Base-by-base conservation (phyloP, 2,797 vertebrate species). In the Carapus acus region DNA sequence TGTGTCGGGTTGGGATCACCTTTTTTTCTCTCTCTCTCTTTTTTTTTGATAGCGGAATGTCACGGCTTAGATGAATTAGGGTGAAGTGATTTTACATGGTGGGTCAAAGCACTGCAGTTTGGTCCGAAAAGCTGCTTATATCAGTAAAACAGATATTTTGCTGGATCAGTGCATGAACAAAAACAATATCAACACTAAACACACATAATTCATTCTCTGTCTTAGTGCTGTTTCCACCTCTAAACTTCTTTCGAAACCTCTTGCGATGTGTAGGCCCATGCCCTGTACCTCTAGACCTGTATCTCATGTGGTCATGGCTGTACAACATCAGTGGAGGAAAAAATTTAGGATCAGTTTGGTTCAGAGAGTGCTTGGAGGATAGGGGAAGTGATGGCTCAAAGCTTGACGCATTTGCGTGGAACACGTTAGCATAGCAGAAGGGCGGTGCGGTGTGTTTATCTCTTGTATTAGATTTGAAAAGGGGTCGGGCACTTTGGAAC, bases 401-500 rank as follows among this genome's bases (percentile, higher is more conserved):
- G 14, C 18, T 38, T 8, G 17, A 54, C 47, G 16, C 14, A n/a
- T 56, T 67, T 54, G 17, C 48, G 41, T 18, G 43, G 61, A 47
- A 21, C 12, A 13, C 20, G 15, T 44, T 61, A 23, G 40, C n/a
- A 46, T 15, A 31, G 16, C 16, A 37, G 14, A 11, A 2, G 9
- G 13, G 11, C 20, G 1, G 8, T 51, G 14, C 33, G 14, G 31
- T 65, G 49, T 40, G 14, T 58, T 66, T 59, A 27, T 57, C 29
- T 49, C 22, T 29, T 29, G 1, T 33, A 23, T 55, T 38, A 47
- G 15, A 11, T 53, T 3, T 12, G 43, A 58, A 19, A 34, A 8
- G n/a, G 18, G 44, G 31, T 49, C 62, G 54, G 43, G 33, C 38
- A 36, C 43, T 57, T 49, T 48, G 36, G n/a, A 58, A 41, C 9